phyloP scores from a whole-genome alignment of 2,888 invertebrate genomes.

The Ligdia adustata region DNA sequence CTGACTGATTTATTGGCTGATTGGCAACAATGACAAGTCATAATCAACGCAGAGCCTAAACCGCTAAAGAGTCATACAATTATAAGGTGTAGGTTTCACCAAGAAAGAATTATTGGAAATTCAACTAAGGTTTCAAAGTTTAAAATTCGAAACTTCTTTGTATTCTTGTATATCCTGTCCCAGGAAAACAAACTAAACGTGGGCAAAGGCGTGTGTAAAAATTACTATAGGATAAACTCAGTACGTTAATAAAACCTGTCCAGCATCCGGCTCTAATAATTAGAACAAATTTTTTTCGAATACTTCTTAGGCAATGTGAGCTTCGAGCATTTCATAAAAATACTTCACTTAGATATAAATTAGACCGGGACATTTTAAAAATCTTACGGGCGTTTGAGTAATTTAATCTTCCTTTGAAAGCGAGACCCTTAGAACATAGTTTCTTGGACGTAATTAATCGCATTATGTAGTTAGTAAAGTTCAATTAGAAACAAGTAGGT shows the following conservation, averaged over 20 bases:
- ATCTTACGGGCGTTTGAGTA: constrained; percentile 32
- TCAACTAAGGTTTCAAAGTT: no score
- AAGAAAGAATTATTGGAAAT: no score
- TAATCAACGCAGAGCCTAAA: no score
- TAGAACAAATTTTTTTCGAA: constrained; percentile 29
- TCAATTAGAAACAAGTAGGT: constrained; percentile 22
- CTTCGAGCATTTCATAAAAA: constrained; percentile 28
- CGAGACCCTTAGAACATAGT: constrained; percentile 33
- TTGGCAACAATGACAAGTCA: no score
- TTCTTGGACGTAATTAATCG: constrained; percentile 31
- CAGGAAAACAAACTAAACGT: no score
- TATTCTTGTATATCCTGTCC: no score
- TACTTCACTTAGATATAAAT: constrained; percentile 32
- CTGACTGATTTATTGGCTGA: no score
- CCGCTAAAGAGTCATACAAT: no score
- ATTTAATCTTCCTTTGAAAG: constrained; percentile 33
- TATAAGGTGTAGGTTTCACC: no score
- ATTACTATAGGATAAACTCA: no score
- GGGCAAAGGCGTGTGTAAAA: no score
- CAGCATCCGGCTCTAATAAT: constrained; percentile 12
- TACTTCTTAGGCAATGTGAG: constrained; percentile 22
- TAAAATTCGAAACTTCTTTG: no score
- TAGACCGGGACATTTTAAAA: constrained; percentile 35
- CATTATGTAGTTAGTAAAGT: constrained; percentile 14
- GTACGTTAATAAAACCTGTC: constrained; percentile 11